Evolutionary conservation across 2,797 vertebrate genomes (phyloP), one percentile per base, ranked within the genome.

Genomic region (Parambassis ranga): DNA sequence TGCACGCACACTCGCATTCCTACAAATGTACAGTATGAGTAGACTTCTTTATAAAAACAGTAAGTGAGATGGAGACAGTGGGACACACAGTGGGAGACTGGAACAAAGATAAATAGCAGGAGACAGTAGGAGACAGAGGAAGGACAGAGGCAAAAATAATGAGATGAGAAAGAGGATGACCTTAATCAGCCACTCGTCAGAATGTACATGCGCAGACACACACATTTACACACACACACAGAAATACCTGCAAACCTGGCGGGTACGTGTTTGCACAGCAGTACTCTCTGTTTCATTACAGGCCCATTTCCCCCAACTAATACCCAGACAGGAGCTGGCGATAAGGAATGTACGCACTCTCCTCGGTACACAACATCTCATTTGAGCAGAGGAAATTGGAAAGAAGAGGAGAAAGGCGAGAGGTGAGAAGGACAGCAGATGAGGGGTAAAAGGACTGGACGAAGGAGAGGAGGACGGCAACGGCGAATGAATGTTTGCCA

Each of bases 341-440:
- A 90, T 90, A 89, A 90, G 86, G 77, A 87, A 85, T 56, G 81
- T 75, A 80, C 82, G 80, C 82, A 79, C 81, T 70, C 82, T 62
- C 55, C 71, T 76, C 77, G 39, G 74, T 76, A 81, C 81, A 84
- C 87, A 88, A 87, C 87, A 87, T 82, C 89, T 89, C 87, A 89
- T 90, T 87, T 84, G 70, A 88, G 86, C 69, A 64, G 72, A 81
- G 84, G 86, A 89, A 89, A 90, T 90, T 90, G 89, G 87, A 90
- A 87, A 75, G 78, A 83, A 70, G 77, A 75, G 48, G 71, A 84
- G 71, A 88, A 80, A 84, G 74, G 66, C 74, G 64, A 72, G 74
- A 81, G 82, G 87, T 80, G 77, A 83, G 69, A 52, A 68, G 74
- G 79, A 77, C 53, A 56, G 79, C 53, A 53, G 65, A 76, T 68